Base-by-base conservation (phyloP, 2,888 invertebrate genomes). In the Achlya flavicornis region DNA sequence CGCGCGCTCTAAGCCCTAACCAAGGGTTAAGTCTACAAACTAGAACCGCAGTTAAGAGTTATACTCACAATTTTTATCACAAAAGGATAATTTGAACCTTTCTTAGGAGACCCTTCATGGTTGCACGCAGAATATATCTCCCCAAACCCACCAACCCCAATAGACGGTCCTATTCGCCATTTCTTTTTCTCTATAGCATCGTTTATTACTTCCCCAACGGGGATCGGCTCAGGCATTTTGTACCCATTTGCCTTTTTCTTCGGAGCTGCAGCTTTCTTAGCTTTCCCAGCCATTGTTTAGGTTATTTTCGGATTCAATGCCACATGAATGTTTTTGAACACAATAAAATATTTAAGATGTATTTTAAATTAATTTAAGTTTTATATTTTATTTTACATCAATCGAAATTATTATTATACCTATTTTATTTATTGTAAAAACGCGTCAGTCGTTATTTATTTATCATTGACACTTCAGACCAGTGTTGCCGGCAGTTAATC, bases 131-230 rank as follows among this genome's bases (percentile, higher is more conserved):
- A 95, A 87, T 99, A 99, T 77, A 99, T 98, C 86, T 98, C 97
- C 0, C 99, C 99, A 86, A 99, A 99, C 12, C 99, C 99, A 0
- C 99, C 99, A 64, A 96, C 94, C 0, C 98, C 99, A 67, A 99
- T 97, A 0, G 98, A 96, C 14, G 96, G 95, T 0, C 98, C 98
- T 65, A 99, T 94, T 71, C 95, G 95, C 98, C 98, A 99, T 83
- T 96, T 94, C 70, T 96, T 96, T 83, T 98, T 97, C 12, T 92
- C 87, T 43, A 96, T 86, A 53, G 81, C 85, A 88, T 98, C 98
- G 53, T 94, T 95, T 53, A 99, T 91, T 63, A 98, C 89, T 86
- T 97, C 97, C 8, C 98, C 98, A 61, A 89, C 83, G 6, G 96
- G 95, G 72, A 98, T 95, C 16, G 96, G 96, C 70, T 96, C 96